phyloP scores from a whole-genome alignment of 30 jellyfish, hydroid and myxozoan genomes.

The Aurelia sp. region DNA sequence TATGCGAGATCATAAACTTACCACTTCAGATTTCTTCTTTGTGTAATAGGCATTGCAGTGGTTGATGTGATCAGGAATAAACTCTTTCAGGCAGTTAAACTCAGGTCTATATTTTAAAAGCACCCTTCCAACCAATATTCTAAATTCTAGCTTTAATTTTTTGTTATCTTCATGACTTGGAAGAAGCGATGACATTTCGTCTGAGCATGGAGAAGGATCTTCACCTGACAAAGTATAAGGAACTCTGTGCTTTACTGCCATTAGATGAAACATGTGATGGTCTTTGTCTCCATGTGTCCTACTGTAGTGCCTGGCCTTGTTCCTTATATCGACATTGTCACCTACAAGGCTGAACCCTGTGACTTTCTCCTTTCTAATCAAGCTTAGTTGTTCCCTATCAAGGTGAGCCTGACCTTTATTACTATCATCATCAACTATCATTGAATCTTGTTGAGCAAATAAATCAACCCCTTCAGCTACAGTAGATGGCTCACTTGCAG shows the following conservation, averaged over 20 bases:
- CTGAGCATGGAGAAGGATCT: too few species aligned
- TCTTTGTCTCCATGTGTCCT: slow-evolving; percentile 19
- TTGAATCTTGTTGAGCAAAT: too few species aligned
- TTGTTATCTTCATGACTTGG: background rate
- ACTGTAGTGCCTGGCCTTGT: slow-evolving; percentile 22
- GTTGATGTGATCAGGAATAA: background rate
- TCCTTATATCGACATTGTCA: background rate
- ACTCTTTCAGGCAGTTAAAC: background rate
- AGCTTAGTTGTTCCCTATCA: too few species aligned
- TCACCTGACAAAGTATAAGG: background rate
- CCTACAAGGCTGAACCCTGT: slow-evolving; percentile 7
- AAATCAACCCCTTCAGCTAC: background rate
- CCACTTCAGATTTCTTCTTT: background rate
- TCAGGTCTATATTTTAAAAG: background rate
- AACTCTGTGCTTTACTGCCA: slow-evolving; percentile 12
- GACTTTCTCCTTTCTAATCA: background rate
- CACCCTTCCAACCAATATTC: background rate
- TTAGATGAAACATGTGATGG: slow-evolving; percentile 24
- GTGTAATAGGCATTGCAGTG: background rate
- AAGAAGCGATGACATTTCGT: background rate
- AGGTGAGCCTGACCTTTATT: too few species aligned
- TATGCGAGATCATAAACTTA: background rate
- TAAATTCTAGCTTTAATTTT: background rate
- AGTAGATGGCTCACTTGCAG: background rate
- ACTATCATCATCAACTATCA: too few species aligned